Evolutionary conservation across 2,113 vertebrate species (phyloP).

Genomic region (Muntiacus muntjak): DNA sequence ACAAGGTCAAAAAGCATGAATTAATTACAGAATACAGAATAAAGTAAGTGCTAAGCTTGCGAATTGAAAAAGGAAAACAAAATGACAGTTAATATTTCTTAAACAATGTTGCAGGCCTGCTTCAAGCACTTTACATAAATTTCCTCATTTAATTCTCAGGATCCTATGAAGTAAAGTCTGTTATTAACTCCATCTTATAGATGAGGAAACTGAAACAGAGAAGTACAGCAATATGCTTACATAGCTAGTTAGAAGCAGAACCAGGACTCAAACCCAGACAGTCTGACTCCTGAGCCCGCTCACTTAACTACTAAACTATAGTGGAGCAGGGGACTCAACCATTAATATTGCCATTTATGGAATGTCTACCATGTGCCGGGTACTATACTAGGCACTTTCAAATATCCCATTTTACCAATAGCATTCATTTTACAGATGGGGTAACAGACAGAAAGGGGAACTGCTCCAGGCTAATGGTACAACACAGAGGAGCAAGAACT

Average conservation of each 20-base stretch:
- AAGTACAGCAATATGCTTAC: not conserved
- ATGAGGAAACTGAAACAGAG: not conserved
- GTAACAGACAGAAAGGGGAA: not conserved
- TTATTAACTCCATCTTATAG: not conserved
- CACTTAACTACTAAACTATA: not conserved
- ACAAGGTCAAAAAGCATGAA: conserved; percentile 42
- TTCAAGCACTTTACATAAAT: not conserved
- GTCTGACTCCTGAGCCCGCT: not conserved
- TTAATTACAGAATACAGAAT: conserved; percentile 10
- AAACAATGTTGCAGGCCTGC: not conserved
- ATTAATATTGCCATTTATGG: not conserved
- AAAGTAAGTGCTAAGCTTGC: conserved; percentile 9
- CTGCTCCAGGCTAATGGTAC: not conserved
- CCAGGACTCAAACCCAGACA: not conserved
- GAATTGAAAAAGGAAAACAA: not conserved
- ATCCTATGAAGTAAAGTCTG: not conserved
- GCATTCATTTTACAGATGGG: not conserved
- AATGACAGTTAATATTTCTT: conserved; percentile 25
- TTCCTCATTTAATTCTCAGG: conserved; percentile 1
- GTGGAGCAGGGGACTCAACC: not conserved
- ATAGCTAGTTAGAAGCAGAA: not conserved
- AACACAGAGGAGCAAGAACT: not conserved
- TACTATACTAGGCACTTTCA: not conserved
- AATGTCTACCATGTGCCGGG: not conserved
- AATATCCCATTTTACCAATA: not conserved